These are phyloP conservation scores for Fistularia commersonii DNA, from an alignment of 2,797 vertebrate genomes.

Conservation along the genomic window DNA sequence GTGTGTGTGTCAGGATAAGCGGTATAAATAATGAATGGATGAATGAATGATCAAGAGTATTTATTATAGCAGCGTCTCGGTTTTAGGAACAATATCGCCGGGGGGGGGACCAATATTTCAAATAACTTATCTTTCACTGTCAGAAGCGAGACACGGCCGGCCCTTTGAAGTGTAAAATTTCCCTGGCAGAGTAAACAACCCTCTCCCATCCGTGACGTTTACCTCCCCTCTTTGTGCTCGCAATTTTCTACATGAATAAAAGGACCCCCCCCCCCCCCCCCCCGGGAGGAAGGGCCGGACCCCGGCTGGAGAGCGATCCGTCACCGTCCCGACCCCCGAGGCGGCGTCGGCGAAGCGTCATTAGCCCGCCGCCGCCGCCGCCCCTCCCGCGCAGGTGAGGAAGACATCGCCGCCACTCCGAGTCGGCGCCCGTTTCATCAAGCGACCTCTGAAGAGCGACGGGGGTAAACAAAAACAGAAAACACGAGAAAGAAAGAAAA, in stretches of 20 bases:
- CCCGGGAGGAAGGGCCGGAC: slow-evolving; percentile 51
- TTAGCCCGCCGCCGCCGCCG: slow-evolving; percentile 45
- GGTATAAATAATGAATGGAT: too few species aligned
- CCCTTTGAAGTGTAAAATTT: slow-evolving; percentile 72
- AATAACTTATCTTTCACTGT: slow-evolving; percentile 73
- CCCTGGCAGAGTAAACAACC: slow-evolving; percentile 70
- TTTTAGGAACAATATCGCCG: too few species aligned
- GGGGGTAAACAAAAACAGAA: too few species aligned
- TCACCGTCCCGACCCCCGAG: slow-evolving; percentile 67
- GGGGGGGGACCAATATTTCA: too few species aligned
- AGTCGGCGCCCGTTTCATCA: too few species aligned
- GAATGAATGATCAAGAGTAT: too few species aligned
- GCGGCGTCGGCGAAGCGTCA: slow-evolving; percentile 58
- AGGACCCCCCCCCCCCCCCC: slow-evolving; percentile 58
- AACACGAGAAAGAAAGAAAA: too few species aligned
- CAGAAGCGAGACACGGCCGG: slow-evolving; percentile 65
- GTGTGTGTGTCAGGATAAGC: too few species aligned
- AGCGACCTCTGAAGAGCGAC: too few species aligned
- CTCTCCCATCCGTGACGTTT: slow-evolving; percentile 63
- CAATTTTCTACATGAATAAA: slow-evolving; percentile 76
- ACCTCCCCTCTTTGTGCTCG: slow-evolving; percentile 65
- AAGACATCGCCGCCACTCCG: too few species aligned
- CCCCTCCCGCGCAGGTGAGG: too few species aligned
- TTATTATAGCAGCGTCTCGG: slow-evolving; percentile 18
- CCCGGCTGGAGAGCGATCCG: slow-evolving; percentile 63